phyloP scores from a whole-genome alignment of 2,888 invertebrate genomes.

The Drosophila mimica region DNA sequence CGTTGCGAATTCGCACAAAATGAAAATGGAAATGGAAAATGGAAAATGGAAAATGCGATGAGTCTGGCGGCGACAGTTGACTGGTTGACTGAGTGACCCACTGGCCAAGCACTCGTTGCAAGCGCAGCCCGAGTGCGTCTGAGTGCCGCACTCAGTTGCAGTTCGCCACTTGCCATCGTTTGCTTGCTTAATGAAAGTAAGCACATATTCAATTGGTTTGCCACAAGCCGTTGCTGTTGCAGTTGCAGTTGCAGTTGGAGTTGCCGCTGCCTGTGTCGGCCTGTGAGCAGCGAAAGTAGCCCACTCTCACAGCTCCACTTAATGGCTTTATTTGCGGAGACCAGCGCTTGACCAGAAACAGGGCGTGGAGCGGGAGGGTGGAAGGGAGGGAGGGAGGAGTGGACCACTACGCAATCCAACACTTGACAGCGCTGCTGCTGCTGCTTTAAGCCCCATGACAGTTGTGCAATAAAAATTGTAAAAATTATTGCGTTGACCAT shows the following conservation, averaged over 20 bases:
- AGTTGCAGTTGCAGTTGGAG: constrained; percentile 1
- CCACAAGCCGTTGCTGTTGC: constrained; percentile 20
- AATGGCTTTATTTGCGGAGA: constrained; percentile 71
- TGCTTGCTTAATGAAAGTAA: constrained; percentile 75
- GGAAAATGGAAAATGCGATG: constrained; percentile 5
- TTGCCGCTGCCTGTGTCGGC: constrained; percentile 2
- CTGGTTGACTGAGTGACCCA: constrained; percentile 67
- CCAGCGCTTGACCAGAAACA: constrained; percentile 2
- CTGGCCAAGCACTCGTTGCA: constrained; percentile 47
- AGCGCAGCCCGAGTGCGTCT: constrained; percentile 45
- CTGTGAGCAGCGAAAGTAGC: constrained; percentile 75
- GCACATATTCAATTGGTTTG: constrained; percentile 21
- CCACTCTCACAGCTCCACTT: constrained; percentile 70
- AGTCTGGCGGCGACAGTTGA: constrained; percentile 13
- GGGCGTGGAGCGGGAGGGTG: no score
- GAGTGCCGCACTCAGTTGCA: constrained; percentile 48
- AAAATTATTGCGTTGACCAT: constrained; percentile 63
- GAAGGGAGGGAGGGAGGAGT: neutral
- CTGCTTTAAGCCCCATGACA: constrained; percentile 39
- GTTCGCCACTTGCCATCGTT: constrained; percentile 59
- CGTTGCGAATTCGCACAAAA: constrained; percentile 41
- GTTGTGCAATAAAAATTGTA: constrained; percentile 70
- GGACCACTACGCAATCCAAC: constrained; percentile 32
- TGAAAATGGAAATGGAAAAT: constrained; percentile 24
- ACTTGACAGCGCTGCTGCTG: constrained; percentile 48